phyloP scores from a whole-genome alignment of 2,888 invertebrate genomes.

The Selenia dentaria region DNA sequence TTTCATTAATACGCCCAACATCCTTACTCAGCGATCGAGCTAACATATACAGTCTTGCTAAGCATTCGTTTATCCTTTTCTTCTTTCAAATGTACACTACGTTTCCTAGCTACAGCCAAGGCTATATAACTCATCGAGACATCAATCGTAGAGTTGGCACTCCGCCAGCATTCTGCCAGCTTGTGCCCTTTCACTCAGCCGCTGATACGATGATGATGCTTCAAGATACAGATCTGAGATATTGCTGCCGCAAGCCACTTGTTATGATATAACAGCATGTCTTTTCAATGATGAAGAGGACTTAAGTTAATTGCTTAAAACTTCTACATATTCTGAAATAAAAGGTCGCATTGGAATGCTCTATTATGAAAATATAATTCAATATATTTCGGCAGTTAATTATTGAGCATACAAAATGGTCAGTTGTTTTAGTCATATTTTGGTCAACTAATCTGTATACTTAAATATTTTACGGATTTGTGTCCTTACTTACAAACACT shows the following conservation, averaged over 20 bases:
- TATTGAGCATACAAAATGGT: too few relatives aligned
- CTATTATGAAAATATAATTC: too few relatives aligned
- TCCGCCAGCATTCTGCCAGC: slow-evolving; percentile 28
- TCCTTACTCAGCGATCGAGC: too few relatives aligned
- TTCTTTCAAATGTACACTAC: not conserved
- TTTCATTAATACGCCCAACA: too few relatives aligned
- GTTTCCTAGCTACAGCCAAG: not conserved
- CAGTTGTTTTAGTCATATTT: too few relatives aligned
- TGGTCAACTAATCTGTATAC: too few relatives aligned
- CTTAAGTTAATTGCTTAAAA: not conserved
- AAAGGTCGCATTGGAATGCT: too few relatives aligned
- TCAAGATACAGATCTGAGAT: slow-evolving; percentile 19
- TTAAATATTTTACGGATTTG: too few relatives aligned
- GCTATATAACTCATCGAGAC: slow-evolving; percentile 8
- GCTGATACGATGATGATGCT: slow-evolving; percentile 33
- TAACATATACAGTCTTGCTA: too few relatives aligned
- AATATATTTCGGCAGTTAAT: too few relatives aligned
- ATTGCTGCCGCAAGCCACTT: slow-evolving; percentile 16
- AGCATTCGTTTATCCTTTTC: not conserved
- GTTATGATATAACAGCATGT: slow-evolving; percentile 4
- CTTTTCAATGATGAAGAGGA: slow-evolving; percentile 7
- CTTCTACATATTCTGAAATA: too few relatives aligned
- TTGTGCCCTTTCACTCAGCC: slow-evolving; percentile 12
- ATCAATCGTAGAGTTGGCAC: slow-evolving; percentile 31
- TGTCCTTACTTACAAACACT: too few relatives aligned